A percentile compares a stretch with the other conserved stretches of the same genome.
phyloP scores from a whole-genome alignment of 2,888 invertebrate species.

The Apamea sordens region DNA sequence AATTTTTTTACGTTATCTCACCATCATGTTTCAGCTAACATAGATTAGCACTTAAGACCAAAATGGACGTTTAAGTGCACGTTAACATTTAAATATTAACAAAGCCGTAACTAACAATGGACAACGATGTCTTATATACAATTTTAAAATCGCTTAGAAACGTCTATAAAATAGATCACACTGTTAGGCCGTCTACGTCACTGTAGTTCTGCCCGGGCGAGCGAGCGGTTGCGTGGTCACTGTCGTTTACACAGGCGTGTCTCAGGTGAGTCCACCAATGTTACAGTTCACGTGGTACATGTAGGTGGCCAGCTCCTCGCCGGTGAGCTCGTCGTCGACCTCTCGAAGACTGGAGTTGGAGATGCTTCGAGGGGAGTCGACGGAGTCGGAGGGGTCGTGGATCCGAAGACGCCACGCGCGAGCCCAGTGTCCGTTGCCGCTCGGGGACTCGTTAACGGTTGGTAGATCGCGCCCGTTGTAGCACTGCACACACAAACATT shows the following conservation, averaged over 20 bases:
- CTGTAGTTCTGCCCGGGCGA: constrained; percentile 52
- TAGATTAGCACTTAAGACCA: constrained; percentile 58
- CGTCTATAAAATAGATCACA: constrained; percentile 61
- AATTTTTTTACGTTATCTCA: constrained; percentile 32
- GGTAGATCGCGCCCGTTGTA: constrained; percentile 81
- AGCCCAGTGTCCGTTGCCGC: constrained; percentile 82
- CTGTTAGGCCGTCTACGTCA: constrained; percentile 61
- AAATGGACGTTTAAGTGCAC: constrained; percentile 54
- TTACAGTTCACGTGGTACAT: constrained; percentile 92
- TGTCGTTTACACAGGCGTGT: constrained; percentile 77
- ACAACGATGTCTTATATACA: constrained; percentile 59
- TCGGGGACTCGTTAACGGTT: constrained; percentile 83
- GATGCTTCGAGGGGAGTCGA: constrained; percentile 90
- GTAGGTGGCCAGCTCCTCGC: constrained; percentile 92
- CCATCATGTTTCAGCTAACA: constrained; percentile 47
- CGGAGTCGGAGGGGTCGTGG: constrained; percentile 83
- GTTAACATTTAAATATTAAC: constrained; percentile 55
- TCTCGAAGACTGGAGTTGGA: constrained; percentile 94
- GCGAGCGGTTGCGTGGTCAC: constrained; percentile 53
- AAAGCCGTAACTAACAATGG: constrained; percentile 63
- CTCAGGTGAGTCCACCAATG: constrained; percentile 85
- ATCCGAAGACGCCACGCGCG: constrained; percentile 77
- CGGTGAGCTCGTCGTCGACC: constrained; percentile 92
- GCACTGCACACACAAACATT: constrained; percentile 74
- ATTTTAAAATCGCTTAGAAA: constrained; percentile 52